Base-by-base conservation (phyloP, 2,888 invertebrate species). In the Epinotia brunnichana region DNA sequence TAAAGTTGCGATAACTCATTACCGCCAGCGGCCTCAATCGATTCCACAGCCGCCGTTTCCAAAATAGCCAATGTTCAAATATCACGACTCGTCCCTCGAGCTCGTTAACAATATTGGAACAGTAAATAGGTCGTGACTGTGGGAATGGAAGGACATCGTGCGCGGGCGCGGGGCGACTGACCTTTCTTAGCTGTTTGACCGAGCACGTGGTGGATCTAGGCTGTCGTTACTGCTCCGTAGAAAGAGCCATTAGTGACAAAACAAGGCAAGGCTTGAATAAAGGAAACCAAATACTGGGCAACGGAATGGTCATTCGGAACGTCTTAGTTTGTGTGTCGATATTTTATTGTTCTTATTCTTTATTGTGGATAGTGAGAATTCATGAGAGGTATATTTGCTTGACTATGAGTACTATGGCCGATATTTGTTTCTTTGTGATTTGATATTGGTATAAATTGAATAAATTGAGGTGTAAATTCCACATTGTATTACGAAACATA, bases 51-150 rank as follows among this genome's bases (percentile, higher is more conserved):
- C n/a, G 71, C 48, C 69, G 73, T 77, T 76, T 78, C 77, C 74
- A 76, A 77, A 78, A 75, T 78, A 77, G 70, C 73, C 73, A 73
- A 73, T 69, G 77, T 81, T 80, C 79, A 78, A 74, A 80, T 77
- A 79, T 73, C 66, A 76, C 77, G 73, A 78, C 71, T 76, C 77
- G 76, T 76, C 77, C 80, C 76, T 35, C 35, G 79, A 80, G 77
- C 73, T 80, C 79, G 83, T 80, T 83, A 84, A 87, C 86, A 87
- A 88, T 73, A 73, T 90, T 81, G 87, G 82, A 85, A 86, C 87
- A 82, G 89, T 90, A 90, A 89, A 90, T 90, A 87, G 90, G 90
- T 91, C 91, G 90, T 90, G 90, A 89, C 87, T 81, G 77, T 83
- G 83, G 81, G 83, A 82, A 80, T 82, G 82, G 83, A 86, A 90